A percentile compares a stretch with the other conserved stretches of the same genome.
phyloP scores from a whole-genome alignment of 2,888 invertebrate genomes.

The Plagodis dolabraria region DNA sequence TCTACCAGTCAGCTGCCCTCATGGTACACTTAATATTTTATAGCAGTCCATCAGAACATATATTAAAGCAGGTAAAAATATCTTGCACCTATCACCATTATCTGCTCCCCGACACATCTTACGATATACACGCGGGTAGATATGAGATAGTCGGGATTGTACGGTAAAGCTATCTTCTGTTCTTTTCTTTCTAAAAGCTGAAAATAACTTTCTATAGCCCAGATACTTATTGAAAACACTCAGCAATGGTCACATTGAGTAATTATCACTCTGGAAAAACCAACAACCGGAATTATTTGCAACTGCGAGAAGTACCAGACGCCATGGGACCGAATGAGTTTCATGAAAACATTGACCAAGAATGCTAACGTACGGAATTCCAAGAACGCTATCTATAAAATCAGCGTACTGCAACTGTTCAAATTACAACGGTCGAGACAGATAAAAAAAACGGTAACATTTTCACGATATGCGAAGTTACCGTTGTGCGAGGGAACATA shows the following conservation, averaged over 20 bases:
- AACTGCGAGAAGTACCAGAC: conserved; percentile 8
- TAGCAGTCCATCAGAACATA: too few relatives aligned
- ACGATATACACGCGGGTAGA: too few relatives aligned
- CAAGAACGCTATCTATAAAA: conserved; percentile 24
- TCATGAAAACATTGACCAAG: conserved; percentile 22
- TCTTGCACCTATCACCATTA: too few relatives aligned
- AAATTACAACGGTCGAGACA: conserved; percentile 20
- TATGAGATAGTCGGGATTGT: too few relatives aligned
- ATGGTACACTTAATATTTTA: too few relatives aligned
- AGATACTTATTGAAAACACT: too few relatives aligned
- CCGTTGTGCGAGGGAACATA: conserved; percentile 41
- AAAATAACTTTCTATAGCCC: too few relatives aligned
- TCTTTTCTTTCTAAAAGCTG: too few relatives aligned
- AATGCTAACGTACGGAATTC: conserved; percentile 22
- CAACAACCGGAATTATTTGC: conserved; percentile 6
- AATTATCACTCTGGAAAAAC: background rate
- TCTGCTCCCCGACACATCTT: too few relatives aligned
- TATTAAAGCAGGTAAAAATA: too few relatives aligned
- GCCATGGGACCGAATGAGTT: conserved; percentile 13
- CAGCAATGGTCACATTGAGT: background rate
- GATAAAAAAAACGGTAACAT: conserved; percentile 22
- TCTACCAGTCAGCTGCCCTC: too few relatives aligned
- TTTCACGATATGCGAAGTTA: conserved; percentile 33
- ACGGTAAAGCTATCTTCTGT: too few relatives aligned
- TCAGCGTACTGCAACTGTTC: conserved; percentile 14